Percentiles rank a stretch among this genome's conserved stretches.
Evolutionary conservation across 35 echinoderm and acorn worm species (phyloP).

Genomic region (Heliocidaris tuberculata): DNA sequence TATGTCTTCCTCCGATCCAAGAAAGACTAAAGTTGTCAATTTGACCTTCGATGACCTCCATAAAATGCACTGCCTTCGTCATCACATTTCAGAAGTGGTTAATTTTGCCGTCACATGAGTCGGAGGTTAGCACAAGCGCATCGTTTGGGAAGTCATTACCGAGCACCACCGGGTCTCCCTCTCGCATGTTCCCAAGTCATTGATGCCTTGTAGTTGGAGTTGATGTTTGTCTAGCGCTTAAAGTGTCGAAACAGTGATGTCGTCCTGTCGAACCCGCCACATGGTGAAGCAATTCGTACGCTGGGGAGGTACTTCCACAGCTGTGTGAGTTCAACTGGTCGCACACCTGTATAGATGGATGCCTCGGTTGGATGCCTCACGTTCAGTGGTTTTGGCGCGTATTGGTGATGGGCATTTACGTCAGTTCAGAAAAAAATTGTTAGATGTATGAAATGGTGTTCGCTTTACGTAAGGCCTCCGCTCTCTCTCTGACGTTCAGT

Average conservation of each 20-base stretch:
- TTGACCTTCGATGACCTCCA: conserved; percentile 24
- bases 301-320: neutral
- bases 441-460: neutral
- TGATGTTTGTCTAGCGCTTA: neutral
- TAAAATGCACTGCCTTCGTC: conserved; percentile 11
- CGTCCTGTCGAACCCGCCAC: conserved; percentile 2
- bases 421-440: neutral
- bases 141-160: conserved; percentile 14
- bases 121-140: neutral
- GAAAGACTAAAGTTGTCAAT: neutral
- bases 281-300: neutral
- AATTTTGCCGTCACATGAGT: neutral
- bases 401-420: neutral
- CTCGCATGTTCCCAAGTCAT: neutral
- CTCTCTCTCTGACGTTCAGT: neutral
- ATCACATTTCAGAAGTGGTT: conserved; percentile 22
- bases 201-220: neutral
- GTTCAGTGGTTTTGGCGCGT: neutral
- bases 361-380: neutral
- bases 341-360: conserved; percentile 20
- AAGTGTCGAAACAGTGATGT: neutral
- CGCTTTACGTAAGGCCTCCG: neutral
- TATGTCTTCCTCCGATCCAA: neutral
- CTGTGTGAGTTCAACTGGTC: conserved; percentile 12
- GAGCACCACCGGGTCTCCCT: neutral